phyloP scores from a whole-genome alignment of 2,888 invertebrate genomes.

The Euplexia lucipara region DNA sequence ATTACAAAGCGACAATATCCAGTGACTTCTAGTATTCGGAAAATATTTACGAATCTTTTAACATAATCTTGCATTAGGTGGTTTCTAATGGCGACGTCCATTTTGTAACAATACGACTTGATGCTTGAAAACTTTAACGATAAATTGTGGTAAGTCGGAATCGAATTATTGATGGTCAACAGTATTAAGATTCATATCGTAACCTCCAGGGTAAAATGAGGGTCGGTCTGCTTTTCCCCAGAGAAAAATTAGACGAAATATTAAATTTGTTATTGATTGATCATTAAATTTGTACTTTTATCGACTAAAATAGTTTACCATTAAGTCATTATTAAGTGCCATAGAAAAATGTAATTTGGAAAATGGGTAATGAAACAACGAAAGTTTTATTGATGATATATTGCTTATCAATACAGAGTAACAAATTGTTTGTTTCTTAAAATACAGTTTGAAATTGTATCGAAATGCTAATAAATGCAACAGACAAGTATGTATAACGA shows the following conservation, averaged over 20 bases:
- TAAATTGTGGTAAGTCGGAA: constrained; percentile 18
- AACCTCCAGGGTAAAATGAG: constrained; percentile 26
- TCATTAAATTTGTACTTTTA: constrained; percentile 12
- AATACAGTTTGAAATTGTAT: constrained; percentile 84
- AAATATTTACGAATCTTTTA: constrained; percentile 60
- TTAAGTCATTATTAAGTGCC: too few relatives aligned
- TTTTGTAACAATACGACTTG: constrained; percentile 43
- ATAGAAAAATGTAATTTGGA: neutral
- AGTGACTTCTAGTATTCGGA: constrained; percentile 64
- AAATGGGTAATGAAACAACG: constrained; percentile 63
- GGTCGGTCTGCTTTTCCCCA: constrained; percentile 4
- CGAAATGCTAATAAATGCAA: constrained; percentile 91
- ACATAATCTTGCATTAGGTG: constrained; percentile 69
- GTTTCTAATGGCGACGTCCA: constrained; percentile 56
- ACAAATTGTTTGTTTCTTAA: constrained; percentile 87
- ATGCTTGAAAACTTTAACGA: neutral
- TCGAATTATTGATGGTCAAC: neutral
- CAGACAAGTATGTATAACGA: constrained; percentile 81
- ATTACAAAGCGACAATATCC: constrained; percentile 76
- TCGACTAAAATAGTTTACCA: neutral
- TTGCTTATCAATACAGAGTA: constrained; percentile 90
- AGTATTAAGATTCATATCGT: constrained; percentile 1
- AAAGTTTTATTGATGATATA: constrained; percentile 88
- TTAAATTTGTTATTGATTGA: too few relatives aligned
- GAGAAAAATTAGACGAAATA: constrained; percentile 30